Evolutionary conservation across 2,113 vertebrate species (phyloP).

Genomic region (Mixornis gularis): DNA sequence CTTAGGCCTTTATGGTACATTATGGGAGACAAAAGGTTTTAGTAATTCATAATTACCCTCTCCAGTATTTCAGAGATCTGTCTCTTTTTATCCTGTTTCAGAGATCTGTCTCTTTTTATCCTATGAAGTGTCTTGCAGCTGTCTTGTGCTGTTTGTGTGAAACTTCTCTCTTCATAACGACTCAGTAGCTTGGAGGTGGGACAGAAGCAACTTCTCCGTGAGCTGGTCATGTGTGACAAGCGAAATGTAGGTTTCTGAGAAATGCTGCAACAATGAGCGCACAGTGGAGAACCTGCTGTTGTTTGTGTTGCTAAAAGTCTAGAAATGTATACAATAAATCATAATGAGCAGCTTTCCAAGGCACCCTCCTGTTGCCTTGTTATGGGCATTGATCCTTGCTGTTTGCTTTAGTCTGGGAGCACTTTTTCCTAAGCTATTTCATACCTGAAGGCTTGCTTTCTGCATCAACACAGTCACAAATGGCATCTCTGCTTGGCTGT

Average conservation of each 20-base stretch:
- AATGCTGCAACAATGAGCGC: background rate
- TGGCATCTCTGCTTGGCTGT: background rate
- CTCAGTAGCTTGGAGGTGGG: background rate
- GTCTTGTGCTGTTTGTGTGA: background rate
- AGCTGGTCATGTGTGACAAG: background rate
- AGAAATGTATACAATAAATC: background rate
- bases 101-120: background rate
- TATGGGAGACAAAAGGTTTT: background rate
- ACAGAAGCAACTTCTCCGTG: background rate
- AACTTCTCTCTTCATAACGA: background rate
- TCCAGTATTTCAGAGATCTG: background rate
- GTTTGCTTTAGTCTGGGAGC: background rate
- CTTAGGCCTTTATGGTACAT: fast-evolving
- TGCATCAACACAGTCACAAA: background rate
- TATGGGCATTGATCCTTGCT: background rate
- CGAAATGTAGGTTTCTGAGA: background rate
- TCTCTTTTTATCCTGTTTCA: background rate
- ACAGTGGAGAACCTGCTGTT: background rate
- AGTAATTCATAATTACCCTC: background rate
- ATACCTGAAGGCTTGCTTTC: background rate
- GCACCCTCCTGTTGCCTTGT: background rate
- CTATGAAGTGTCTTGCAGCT: background rate
- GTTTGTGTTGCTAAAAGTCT: background rate
- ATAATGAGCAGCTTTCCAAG: fast-evolving
- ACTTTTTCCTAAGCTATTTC: background rate